Evolutionary conservation across 2,888 invertebrate genomes (phyloP).

Genomic region (Conomelus anceps): DNA sequence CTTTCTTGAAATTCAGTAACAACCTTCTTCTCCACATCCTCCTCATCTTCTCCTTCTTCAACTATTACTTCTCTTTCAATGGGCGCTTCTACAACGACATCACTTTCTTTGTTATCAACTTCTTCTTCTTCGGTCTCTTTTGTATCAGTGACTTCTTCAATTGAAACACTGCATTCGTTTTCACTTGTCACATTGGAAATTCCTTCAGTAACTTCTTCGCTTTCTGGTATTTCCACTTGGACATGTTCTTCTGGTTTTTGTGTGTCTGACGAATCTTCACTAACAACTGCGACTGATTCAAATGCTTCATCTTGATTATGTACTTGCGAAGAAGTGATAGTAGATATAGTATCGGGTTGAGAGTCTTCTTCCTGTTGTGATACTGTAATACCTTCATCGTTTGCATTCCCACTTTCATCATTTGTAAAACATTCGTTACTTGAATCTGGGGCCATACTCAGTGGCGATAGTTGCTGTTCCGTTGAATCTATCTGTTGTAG

Average conservation of each 20-base stretch:
- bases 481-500: background rate
- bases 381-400: conserved; percentile 40
- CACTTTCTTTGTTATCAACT: conserved; percentile 14
- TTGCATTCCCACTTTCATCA: conserved; percentile 37
- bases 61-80: background rate
- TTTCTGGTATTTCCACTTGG: conserved; percentile 5
- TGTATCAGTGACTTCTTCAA: background rate
- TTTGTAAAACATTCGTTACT: conserved; percentile 29
- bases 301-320: conserved; percentile 10
- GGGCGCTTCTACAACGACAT: background rate
- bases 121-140: conserved; percentile 7
- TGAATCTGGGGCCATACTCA: conserved; percentile 16
- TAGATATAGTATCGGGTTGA: background rate
- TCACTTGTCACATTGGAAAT: background rate
- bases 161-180: background rate
- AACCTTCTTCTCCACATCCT: background rate
- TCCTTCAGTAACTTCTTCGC: background rate
- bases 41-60: conserved; percentile 19
- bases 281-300: conserved; percentile 33
- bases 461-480: background rate
- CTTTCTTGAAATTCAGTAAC: background rate
- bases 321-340: background rate
- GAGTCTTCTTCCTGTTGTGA: conserved; percentile 26
- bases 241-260: background rate
- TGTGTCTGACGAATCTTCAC: conserved; percentile 24